Evolutionary conservation across 2,797 vertebrate genomes (phyloP).

Genomic region (Agapornis canus): DNA sequence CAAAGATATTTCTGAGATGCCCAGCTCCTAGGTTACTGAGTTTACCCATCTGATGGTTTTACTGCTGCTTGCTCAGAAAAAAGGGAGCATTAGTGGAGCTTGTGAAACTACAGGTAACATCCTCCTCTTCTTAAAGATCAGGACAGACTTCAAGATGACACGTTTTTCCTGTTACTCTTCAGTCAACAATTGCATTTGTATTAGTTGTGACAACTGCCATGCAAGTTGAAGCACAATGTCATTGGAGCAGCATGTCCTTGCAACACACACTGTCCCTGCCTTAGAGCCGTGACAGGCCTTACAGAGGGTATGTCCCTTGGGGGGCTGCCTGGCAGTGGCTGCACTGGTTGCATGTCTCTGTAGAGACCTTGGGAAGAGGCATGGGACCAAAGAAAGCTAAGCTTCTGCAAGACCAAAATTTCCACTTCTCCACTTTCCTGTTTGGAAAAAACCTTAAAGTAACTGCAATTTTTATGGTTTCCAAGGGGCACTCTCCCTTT

Average conservation of each 20-base stretch:
- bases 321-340: background rate
- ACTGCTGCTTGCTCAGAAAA: background rate
- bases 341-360: accelerated
- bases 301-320: accelerated
- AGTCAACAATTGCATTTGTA: background rate
- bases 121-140: background rate
- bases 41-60: background rate
- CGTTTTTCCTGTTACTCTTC: background rate
- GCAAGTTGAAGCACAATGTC: background rate
- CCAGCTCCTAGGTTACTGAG: background rate
- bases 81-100: background rate
- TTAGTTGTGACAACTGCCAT: background rate
- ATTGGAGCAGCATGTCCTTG: background rate
- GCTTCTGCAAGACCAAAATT: background rate
- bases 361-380: background rate
- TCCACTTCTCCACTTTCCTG: background rate
- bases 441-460: background rate
- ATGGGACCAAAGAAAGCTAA: accelerated
- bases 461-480: background rate
- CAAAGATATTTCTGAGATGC: background rate
- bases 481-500: background rate
- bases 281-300: background rate
- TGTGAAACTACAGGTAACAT: background rate
- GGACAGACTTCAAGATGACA: background rate
- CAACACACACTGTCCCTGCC: background rate